Evolutionary conservation across 23 tunicate species (phyloP).

Genomic region (Trididemnum clinides): DNA sequence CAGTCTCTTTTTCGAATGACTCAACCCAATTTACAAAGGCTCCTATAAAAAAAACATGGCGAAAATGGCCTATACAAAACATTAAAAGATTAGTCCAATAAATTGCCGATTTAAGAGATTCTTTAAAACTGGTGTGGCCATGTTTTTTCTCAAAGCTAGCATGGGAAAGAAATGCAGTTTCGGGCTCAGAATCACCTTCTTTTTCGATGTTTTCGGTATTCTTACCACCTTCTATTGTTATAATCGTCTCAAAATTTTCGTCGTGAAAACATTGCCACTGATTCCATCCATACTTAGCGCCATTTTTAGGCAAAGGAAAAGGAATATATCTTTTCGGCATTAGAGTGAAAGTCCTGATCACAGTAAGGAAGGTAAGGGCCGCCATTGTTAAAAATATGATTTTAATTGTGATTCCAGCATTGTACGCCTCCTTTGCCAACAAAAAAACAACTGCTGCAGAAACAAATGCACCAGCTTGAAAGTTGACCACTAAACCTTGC

Average conservation of each 20-base stretch:
- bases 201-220: background rate
- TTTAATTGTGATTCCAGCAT: background rate
- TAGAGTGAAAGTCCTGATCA: background rate
- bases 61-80: background rate
- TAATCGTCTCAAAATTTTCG: background rate
- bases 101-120: background rate
- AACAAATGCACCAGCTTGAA: background rate
- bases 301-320: background rate
- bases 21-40: slow-evolving; percentile 14
- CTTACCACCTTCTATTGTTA: too few relatives aligned
- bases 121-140: background rate
- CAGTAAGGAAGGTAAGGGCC: background rate
- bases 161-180: background rate
- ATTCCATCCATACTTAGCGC: slow-evolving; percentile 7
- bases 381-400: background rate
- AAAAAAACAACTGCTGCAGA: slow-evolving; percentile 24
- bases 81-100: background rate
- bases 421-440: background rate
- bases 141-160: background rate
- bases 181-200: background rate
- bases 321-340: slow-evolving; percentile 10
- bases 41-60: background rate
- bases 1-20: background rate
- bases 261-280: background rate
- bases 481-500: background rate